Evolutionary conservation across 1,140 invertebrate genomes (phyloP).

Genomic region (Drosophila setifemur): DNA sequence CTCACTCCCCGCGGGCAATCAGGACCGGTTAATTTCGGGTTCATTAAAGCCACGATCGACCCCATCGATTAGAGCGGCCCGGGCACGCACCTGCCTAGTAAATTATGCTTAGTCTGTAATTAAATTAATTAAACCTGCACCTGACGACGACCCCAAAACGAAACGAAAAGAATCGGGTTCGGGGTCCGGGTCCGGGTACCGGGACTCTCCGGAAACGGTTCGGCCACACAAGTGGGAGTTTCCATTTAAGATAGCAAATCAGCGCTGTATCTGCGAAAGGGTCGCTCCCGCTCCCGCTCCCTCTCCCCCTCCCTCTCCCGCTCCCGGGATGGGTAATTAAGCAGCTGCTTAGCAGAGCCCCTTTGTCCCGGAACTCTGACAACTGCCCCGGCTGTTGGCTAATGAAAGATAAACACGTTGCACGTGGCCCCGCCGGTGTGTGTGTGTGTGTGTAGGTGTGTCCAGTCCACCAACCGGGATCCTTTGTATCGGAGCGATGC

Average conservation of each 20-base stretch:
- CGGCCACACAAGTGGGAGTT: conserved; percentile 53
- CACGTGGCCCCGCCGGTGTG: not conserved
- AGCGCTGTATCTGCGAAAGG: conserved; percentile 48
- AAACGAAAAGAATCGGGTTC: conserved; percentile 28
- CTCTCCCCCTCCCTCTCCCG: too few relatives aligned
- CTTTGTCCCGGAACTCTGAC: too few relatives aligned
- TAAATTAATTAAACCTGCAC: conserved; percentile 78
- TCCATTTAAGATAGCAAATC: conserved; percentile 78
- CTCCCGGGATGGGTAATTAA: conserved; percentile 63
- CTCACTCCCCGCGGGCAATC: not conserved
- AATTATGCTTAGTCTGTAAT: conserved; percentile 80
- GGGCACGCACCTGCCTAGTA: conserved; percentile 70
- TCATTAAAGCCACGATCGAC: conserved; percentile 37
- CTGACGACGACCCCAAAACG: conserved; percentile 53
- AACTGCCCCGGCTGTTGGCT: conserved; percentile 33
- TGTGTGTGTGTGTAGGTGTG: too few relatives aligned
- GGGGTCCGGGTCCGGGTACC: conserved; percentile 41
- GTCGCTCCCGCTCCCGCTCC: too few relatives aligned
- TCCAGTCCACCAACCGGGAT: too few relatives aligned
- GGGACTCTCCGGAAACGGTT: conserved; percentile 60
- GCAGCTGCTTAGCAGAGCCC: conserved; percentile 64
- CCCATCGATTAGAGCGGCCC: conserved; percentile 41
- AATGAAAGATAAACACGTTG: conserved; percentile 71
- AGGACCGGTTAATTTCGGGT: conserved; percentile 16
- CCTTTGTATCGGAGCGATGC: conserved; percentile 3